phyloP scores from a whole-genome alignment of 1,140 invertebrate genomes.

The Pachypeltis micranthus region DNA sequence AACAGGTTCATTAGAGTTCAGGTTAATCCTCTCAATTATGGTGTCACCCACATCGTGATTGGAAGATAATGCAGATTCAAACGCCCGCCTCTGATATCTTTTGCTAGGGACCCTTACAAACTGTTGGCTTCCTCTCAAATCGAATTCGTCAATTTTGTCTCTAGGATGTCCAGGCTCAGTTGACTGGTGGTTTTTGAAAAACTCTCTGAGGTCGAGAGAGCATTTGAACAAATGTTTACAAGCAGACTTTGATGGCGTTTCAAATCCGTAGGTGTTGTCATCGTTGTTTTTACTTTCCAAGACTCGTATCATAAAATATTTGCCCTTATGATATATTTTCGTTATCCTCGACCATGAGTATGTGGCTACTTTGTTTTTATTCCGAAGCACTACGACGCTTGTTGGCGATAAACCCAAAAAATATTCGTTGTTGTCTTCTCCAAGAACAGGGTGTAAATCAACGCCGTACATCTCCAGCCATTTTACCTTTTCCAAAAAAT shows the following conservation, averaged over 20 bases:
- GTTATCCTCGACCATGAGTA: constrained; percentile 76
- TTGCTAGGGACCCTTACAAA: constrained; percentile 83
- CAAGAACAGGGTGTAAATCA: constrained; percentile 67
- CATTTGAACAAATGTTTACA: constrained; percentile 98
- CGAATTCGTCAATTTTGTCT: constrained; percentile 10
- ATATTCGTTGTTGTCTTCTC: constrained; percentile 94
- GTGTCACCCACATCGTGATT: neutral
- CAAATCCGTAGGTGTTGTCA: constrained; percentile 89
- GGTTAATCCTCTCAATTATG: neutral
- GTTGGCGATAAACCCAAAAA: constrained; percentile 93
- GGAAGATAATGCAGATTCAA: constrained; percentile 45
- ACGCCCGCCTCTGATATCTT: constrained; percentile 62
- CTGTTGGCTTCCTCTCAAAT: constrained; percentile 42
- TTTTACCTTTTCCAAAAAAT: constrained; percentile 67
- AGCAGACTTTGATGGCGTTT: constrained; percentile 84
- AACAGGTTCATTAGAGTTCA: neutral
- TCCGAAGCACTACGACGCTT: constrained; percentile 90
- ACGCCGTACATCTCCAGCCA: constrained; percentile 77
- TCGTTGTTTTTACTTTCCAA: constrained; percentile 95
- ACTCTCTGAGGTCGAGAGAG: constrained; percentile 94
- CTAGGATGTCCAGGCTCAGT: neutral
- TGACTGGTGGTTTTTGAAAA: constrained; percentile 66
- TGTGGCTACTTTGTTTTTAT: constrained; percentile 92
- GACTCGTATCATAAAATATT: constrained; percentile 90
- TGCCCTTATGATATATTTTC: constrained; percentile 60